phyloP scores from a whole-genome alignment of 2,888 invertebrate genomes.

The Pseudococcus longispinus region DNA sequence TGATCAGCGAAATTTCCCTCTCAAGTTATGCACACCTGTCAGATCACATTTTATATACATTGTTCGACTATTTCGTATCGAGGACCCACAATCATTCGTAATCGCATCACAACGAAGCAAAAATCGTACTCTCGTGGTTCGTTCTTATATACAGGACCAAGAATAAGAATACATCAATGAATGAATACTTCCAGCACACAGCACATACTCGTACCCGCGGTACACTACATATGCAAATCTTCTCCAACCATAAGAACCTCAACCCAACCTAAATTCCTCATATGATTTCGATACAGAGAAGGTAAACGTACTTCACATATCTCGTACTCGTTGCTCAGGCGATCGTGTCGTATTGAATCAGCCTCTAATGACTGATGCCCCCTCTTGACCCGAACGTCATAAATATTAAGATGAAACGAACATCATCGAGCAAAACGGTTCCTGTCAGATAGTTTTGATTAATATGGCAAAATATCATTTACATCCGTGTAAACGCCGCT shows the following conservation, averaged over 20 bases:
- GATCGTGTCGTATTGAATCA: constrained; percentile 33
- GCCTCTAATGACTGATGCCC: constrained; percentile 44
- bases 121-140: neutral
- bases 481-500: constrained; percentile 44
- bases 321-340: neutral
- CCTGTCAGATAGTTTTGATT: constrained; percentile 44
- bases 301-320: constrained; percentile 16
- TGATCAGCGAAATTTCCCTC: neutral
- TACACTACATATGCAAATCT: neutral
- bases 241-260: neutral
- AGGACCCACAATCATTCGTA: neutral
- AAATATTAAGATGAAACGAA: constrained; percentile 27
- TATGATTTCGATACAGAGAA: neutral
- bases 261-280: neutral
- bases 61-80: neutral
- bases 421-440: constrained; percentile 39
- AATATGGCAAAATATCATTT: constrained; percentile 44
- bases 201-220: neutral
- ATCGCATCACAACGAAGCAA: constrained; percentile 11
- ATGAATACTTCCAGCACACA: neutral
- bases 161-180: neutral
- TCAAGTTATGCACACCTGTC: neutral
- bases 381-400: constrained; percentile 45
- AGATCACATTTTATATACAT: neutral
- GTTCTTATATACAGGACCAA: neutral